Conservation (phyloP, 2,797 vertebrate species). For the Ispidina picta region DNA sequence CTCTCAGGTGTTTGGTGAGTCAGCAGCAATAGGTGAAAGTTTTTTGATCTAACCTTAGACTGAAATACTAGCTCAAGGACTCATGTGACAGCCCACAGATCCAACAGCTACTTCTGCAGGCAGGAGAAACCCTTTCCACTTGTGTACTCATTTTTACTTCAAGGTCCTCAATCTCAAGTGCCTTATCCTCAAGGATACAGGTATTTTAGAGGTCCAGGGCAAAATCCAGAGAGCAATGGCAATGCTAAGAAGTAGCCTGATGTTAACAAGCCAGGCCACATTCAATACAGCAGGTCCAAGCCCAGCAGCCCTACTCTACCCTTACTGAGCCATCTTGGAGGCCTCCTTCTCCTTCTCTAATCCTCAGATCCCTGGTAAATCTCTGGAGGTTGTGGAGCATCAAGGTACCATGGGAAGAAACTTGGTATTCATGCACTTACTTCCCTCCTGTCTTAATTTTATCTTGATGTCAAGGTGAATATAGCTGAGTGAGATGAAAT, state of each 20-base stretch:
- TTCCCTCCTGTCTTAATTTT: background rate
- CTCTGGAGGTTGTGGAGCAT: background rate
- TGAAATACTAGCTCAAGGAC: background rate
- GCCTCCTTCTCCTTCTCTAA: background rate
- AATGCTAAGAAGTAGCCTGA: accelerated
- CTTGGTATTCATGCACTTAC: background rate
- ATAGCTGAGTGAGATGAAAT: accelerated
- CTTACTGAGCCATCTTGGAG: background rate
- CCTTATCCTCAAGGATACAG: background rate
- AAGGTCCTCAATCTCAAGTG: background rate
- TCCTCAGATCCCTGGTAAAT: background rate
- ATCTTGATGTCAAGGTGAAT: background rate
- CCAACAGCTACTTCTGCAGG: background rate
- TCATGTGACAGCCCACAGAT: background rate
- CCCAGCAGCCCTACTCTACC: background rate
- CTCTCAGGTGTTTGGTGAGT: background rate
- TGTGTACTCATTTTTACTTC: background rate
- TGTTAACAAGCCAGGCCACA: background rate
- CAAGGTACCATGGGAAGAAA: accelerated
- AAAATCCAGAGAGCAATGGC: background rate
- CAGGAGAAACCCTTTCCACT: background rate
- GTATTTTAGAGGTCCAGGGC: background rate
- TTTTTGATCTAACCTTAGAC: background rate
- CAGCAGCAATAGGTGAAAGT: background rate
- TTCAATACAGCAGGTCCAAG: background rate